Conservation (phyloP, 2,888 invertebrate genomes). For the Hydroisotoma schaefferi region DNA sequence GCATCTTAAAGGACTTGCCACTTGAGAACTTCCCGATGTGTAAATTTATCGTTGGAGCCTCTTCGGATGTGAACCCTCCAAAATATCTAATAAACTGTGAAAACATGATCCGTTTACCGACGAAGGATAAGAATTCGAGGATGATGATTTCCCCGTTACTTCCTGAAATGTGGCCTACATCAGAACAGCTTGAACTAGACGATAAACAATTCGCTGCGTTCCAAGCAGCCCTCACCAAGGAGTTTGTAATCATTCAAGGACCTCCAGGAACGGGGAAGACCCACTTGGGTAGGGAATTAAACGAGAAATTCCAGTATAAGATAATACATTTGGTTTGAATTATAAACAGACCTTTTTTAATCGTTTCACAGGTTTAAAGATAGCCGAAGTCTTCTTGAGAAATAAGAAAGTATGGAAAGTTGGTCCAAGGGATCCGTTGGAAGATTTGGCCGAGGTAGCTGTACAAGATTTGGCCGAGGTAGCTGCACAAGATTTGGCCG, state of each 20-base stretch:
- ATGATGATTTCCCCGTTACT: slow-evolving; percentile 24
- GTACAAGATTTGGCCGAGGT: too few relatives aligned
- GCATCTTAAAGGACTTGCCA: slow-evolving; percentile 59
- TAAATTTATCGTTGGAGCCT: slow-evolving; percentile 63
- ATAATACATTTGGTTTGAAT: background rate
- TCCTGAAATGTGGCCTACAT: slow-evolving; percentile 56
- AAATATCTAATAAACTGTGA: too few relatives aligned
- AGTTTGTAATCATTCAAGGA: slow-evolving; percentile 75
- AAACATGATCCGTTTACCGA: too few relatives aligned
- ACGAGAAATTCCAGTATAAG: background rate
- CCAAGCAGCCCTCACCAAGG: slow-evolving; percentile 64
- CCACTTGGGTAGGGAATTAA: slow-evolving; percentile 41
- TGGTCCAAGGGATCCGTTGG: too few relatives aligned
- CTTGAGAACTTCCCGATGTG: slow-evolving; percentile 64
- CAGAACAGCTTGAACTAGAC: slow-evolving; percentile 59
- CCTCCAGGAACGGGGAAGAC: slow-evolving; percentile 59
- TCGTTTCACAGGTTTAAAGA: slow-evolving; percentile 67
- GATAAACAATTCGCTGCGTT: slow-evolving; percentile 66
- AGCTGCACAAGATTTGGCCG: too few relatives aligned
- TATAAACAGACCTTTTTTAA: background rate
- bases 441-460: too few relatives aligned
- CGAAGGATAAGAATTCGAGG: slow-evolving; percentile 8
- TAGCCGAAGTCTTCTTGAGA: slow-evolving; percentile 64
- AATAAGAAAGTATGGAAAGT: slow-evolving; percentile 57
- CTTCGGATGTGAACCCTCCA: slow-evolving; percentile 51